Conservation (phyloP, 92 coral and sea anemone genomes). For the Chrysogorgia sp. region DNA sequence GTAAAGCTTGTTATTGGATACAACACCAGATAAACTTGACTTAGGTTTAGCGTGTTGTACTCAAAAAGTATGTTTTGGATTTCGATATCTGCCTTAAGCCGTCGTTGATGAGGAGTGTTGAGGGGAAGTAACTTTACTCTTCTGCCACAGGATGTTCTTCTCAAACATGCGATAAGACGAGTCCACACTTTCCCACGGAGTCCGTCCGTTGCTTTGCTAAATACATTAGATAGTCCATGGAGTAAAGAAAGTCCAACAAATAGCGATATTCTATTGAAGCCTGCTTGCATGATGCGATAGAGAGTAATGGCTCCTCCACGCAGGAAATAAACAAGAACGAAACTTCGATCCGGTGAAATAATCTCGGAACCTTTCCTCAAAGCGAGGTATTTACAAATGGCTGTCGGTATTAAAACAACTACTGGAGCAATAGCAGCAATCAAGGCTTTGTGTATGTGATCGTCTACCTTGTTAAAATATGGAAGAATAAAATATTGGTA, state of each 20-base stretch:
- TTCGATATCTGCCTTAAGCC: slow-evolving; percentile 78
- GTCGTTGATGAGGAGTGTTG: slow-evolving; percentile 64
- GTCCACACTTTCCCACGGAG: slow-evolving; percentile 62
- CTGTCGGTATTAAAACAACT: slow-evolving; percentile 26
- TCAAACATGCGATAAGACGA: slow-evolving; percentile 27
- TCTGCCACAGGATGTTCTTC: slow-evolving; percentile 30
- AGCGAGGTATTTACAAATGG: slow-evolving; percentile 4
- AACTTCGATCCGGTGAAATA: slow-evolving; percentile 53
- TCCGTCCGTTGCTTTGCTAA: slow-evolving; percentile 64
- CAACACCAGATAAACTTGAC: not conserved
- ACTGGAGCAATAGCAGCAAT: slow-evolving; percentile 67
- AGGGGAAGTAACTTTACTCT: slow-evolving; percentile 18
- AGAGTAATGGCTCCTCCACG: slow-evolving; percentile 53
- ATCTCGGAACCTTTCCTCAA: slow-evolving; percentile 53
- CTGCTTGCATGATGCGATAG: slow-evolving; percentile 74
- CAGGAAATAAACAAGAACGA: slow-evolving; percentile 50
- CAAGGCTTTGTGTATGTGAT: slow-evolving; percentile 51
- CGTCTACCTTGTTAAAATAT: slow-evolving; percentile 18
- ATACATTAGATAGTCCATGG: slow-evolving; percentile 63
- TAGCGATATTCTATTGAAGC: slow-evolving; percentile 55
- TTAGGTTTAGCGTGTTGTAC: slow-evolving; percentile 18
- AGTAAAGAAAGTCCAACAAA: slow-evolving; percentile 64
- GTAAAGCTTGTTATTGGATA: not conserved
- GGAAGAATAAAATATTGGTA: slow-evolving; percentile 49
- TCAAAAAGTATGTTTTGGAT: slow-evolving; percentile 73